These are phyloP conservation scores for Centroberyx gerrardi DNA, from an alignment of 2,797 vertebrate species.

Conservation along the genomic window DNA sequence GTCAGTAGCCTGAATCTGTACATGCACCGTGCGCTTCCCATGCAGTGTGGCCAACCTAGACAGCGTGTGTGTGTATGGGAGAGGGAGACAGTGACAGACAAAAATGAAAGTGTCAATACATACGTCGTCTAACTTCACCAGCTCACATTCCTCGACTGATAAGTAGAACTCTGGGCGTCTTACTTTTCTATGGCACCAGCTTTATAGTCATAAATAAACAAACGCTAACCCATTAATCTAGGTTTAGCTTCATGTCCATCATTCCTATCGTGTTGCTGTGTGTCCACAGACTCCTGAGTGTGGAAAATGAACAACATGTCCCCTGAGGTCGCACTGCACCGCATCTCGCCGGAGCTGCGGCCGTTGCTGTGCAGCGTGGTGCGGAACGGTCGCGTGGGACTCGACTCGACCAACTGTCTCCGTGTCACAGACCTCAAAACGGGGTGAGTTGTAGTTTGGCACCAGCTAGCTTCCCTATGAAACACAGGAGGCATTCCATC, in stretches of 20 bases:
- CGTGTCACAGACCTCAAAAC: conserved; percentile 98
- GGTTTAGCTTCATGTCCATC: background rate
- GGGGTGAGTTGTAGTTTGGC: conserved; percentile 85
- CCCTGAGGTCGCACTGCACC: conserved; percentile 95
- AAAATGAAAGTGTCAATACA: background rate
- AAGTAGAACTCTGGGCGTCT: background rate
- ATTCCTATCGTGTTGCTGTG: background rate
- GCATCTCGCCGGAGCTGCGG: conserved; percentile 93
- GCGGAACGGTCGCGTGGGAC: conserved; percentile 94
- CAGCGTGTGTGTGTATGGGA: too few species aligned
- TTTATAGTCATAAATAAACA: background rate
- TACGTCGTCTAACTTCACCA: too few species aligned
- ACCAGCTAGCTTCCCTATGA: background rate
- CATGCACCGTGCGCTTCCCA: too few species aligned
- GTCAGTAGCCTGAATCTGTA: too few species aligned
- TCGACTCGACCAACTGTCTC: conserved; percentile 96
- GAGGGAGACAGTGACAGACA: background rate
- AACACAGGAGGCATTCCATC: background rate
- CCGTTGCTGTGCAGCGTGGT: conserved; percentile 95
- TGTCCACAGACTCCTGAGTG: conserved; percentile 34
- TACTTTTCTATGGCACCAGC: background rate
- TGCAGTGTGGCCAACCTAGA: too few species aligned
- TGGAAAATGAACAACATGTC: conserved; percentile 90
- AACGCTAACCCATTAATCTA: background rate
- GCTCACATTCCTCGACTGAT: too few species aligned